phyloP scores from a whole-genome alignment of 2,113 vertebrate genomes.

The Paramormyrops kingsleyae region DNA sequence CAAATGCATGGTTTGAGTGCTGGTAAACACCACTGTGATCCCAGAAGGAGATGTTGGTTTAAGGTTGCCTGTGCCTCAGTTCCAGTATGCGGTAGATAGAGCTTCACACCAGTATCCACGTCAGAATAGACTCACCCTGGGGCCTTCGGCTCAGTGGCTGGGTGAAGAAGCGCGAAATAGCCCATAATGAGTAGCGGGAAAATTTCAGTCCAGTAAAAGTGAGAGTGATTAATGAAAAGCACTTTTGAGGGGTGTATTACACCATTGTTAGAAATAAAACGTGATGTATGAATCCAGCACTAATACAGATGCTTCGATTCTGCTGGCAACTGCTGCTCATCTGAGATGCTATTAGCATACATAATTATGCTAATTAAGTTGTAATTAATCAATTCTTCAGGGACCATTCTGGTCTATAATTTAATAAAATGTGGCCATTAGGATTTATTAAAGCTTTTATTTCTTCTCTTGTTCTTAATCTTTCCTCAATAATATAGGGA shows the following conservation, averaged over 20 bases:
- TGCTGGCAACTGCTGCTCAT: constrained; percentile 99
- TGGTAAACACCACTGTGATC: neutral
- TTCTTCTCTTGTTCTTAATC: constrained; percentile 48
- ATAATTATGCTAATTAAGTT: constrained; percentile 99
- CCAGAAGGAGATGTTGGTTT: neutral
- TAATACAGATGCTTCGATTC: constrained; percentile 98
- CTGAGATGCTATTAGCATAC: constrained; percentile 99
- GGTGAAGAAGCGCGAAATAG: constrained; percentile 84
- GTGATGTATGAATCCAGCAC: constrained; percentile 98
- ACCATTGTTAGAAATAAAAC: constrained; percentile 97
- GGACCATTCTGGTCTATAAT: constrained; percentile 94
- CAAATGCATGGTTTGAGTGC: neutral
- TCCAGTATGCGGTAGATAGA: constrained; percentile 75
- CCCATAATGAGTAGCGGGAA: constrained; percentile 94
- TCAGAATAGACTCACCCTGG: constrained; percentile 75
- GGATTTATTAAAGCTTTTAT: constrained; percentile 78
- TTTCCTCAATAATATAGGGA: neutral
- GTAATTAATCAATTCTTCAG: constrained; percentile 99
- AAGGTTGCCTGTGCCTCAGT: neutral
- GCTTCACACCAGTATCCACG: constrained; percentile 43
- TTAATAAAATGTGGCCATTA: constrained; percentile 88
- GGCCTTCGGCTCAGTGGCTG: constrained; percentile 85
- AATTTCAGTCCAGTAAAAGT: constrained; percentile 94
- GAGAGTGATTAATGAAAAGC: constrained; percentile 98
- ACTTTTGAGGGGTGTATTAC: constrained; percentile 95